Evolutionary conservation across 2,113 vertebrate genomes (phyloP), one percentile per base, ranked within the genome.

Genomic region (Burhinus bistriatus): DNA sequence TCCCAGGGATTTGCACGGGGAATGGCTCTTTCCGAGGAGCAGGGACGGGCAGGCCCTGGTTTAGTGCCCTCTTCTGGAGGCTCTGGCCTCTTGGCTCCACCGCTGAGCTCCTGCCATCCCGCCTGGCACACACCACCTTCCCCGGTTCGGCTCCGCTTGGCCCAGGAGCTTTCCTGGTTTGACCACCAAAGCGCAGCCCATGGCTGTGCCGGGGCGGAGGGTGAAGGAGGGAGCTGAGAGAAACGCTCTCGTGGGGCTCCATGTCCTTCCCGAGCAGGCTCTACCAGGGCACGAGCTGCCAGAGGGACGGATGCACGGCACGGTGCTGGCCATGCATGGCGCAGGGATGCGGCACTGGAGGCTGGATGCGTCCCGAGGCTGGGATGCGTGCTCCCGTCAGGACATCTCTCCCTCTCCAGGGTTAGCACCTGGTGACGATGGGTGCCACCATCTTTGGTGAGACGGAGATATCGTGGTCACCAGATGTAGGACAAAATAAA

Each of bases 61-160:
- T 94, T 94, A 96, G 97, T 98, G 97, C 97, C 97, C 97, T 97
- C 97, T 98, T 90, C 97, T 98, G 97, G 97, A 96, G 92, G 95
- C 68, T 92, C 27, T 21, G 15, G 69, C 93, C 83, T 15, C 55
- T 52, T 20, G 6, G 82, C 52, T 77, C 47, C 34, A 2, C n/a
- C 3, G 4, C 45, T 3, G 52, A 78, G 84, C 89, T 82, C 69
- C 78, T 91, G 91, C 93, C 93, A 83, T 51, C 92, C 83, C 18
- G 2, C 54, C 68, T 44, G 87, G 68, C 93, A 36, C 65, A 6
- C 12, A 3, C 10, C 70, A 23, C 49, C 78, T 38, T 17, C 81
- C 80, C 47, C 19, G 7, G 6, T 42, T 40, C 8, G 18, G 82
- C 55, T 34, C 2, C 1, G 3, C 21, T 80, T 5, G 58, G 22